Evolutionary conservation across 2,888 invertebrate genomes (phyloP), one percentile per base, ranked within the genome.

Genomic region (Ecliptopera silaceata): DNA sequence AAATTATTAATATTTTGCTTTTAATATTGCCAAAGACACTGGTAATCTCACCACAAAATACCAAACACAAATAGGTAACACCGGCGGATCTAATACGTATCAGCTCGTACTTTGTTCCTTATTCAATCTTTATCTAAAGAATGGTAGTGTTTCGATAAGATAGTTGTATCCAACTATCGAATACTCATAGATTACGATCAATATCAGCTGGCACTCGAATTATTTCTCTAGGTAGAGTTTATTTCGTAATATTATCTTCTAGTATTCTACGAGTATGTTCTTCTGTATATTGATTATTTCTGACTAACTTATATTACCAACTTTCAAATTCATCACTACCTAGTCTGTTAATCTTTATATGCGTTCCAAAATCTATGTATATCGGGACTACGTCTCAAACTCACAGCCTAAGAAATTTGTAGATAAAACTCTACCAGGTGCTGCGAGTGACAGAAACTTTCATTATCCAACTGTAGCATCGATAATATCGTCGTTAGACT

Each of bases 401-500:
- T n/a, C n/a, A n/a, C n/a, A n/a, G n/a, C n/a, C n/a, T n/a, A n/a
- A n/a, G n/a, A n/a, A n/a, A n/a, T n/a, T n/a, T n/a, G n/a, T n/a
- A 15, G 10, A 15, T 4, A 36, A 36, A 34, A 12, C 6, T 34
- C 5, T n/a, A 36, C 15, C 15, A 36, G 36, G 10, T 13, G 13
- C 3, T 34, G 13, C 1, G n/a, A 10, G 22, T 42, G 8, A 26
- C 26, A 26, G 13, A 13, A 38, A 12, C 22, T 3, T 13, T 22
- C 26, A 26, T 6, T 15, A 10, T 36, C 15, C 26, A 10, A 22
- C 13, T 42, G 13, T 8, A 15, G 53, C 29, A 36, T 44, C 53
- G 55, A 63, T 59, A 63, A 55, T 34, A 45, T 52, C 31, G 58
- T 55, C 63, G 51, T 63, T 55, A 56, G 54, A 58, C 61, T 67